Conservation (phyloP, 2,888 invertebrate genomes). For the Emmelina monodactyla region DNA sequence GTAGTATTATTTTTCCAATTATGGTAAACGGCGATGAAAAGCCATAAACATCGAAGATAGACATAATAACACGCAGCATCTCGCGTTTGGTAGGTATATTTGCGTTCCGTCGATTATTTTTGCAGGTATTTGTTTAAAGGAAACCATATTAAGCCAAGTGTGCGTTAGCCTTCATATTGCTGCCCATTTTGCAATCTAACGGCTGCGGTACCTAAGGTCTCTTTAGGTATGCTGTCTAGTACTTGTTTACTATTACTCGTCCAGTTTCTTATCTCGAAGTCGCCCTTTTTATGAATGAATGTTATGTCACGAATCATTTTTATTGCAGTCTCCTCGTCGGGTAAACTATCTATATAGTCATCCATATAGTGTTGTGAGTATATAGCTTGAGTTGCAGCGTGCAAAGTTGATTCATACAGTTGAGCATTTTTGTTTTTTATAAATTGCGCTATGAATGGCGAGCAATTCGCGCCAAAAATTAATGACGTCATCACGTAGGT, state of each 20-base stretch:
- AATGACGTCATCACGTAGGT: slow-evolving; percentile 15
- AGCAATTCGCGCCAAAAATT: slow-evolving; percentile 16
- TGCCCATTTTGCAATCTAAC: slow-evolving; percentile 16
- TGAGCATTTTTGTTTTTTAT: slow-evolving; percentile 18
- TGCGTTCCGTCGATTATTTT: no score
- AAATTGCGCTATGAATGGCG: slow-evolving; percentile 15
- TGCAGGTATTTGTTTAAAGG: no score
- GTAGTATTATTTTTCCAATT: slow-evolving; percentile 17
- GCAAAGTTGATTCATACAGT: slow-evolving; percentile 7
- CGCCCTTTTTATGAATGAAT: slow-evolving; percentile 16
- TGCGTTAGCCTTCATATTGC: slow-evolving; percentile 13
- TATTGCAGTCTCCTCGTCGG: slow-evolving; percentile 12
- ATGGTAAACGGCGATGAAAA: slow-evolving; percentile 18
- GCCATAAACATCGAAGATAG: slow-evolving; percentile 17
- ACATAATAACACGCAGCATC: slow-evolving; percentile 17
- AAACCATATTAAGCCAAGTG: slow-evolving; percentile 19
- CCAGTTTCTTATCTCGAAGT: slow-evolving; percentile 20
- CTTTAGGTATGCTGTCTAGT: slow-evolving; percentile 15
- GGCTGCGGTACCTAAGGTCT: slow-evolving; percentile 10
- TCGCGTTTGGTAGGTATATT: slow-evolving; percentile 16
- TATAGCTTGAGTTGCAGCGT: slow-evolving; percentile 14
- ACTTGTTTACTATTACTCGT: slow-evolving; percentile 16
- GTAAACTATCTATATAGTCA: slow-evolving; percentile 18
- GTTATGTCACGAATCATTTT: slow-evolving; percentile 11
- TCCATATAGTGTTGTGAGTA: slow-evolving; percentile 15